phyloP scores from a whole-genome alignment of 2,888 invertebrate genomes.

The Microctonus hyperodae region DNA sequence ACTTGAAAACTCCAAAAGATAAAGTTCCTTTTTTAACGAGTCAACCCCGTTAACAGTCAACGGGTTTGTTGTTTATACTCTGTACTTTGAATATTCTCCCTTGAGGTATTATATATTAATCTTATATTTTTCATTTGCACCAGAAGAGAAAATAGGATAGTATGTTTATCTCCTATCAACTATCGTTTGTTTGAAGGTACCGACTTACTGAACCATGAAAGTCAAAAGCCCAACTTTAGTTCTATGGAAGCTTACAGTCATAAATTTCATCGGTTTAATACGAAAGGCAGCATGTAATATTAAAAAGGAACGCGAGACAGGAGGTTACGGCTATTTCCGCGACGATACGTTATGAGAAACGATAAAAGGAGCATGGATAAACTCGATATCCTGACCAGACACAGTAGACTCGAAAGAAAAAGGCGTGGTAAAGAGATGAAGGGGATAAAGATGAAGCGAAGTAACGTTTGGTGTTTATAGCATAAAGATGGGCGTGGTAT shows the following conservation, averaged over 20 bases:
- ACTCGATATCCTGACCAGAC: background rate
- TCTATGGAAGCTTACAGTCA: constrained; percentile 48
- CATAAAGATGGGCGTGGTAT: background rate
- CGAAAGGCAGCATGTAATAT: constrained; percentile 45
- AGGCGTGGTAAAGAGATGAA: background rate
- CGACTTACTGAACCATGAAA: constrained; percentile 2
- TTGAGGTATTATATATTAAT: background rate
- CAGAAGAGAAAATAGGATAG: background rate
- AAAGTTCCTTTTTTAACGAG: constrained; percentile 12
- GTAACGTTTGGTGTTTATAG: background rate
- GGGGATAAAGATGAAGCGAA: background rate
- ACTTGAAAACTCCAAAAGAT: background rate
- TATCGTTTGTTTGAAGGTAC: constrained; percentile 31
- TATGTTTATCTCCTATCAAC: background rate
- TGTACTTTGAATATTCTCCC: constrained; percentile 14
- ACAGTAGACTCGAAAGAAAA: background rate
- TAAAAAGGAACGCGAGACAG: constrained; percentile 39
- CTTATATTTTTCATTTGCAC: constrained; percentile 29
- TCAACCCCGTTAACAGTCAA: background rate
- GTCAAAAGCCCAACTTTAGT: constrained; percentile 43
- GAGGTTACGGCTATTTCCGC: constrained; percentile 30
- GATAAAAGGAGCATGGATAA: constrained; percentile 29
- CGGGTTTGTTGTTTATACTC: background rate
- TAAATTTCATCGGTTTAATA: constrained; percentile 53
- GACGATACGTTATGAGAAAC: constrained; percentile 33